phyloP scores from a whole-genome alignment of 1,140 invertebrate genomes.

The Micrasema longulum region DNA sequence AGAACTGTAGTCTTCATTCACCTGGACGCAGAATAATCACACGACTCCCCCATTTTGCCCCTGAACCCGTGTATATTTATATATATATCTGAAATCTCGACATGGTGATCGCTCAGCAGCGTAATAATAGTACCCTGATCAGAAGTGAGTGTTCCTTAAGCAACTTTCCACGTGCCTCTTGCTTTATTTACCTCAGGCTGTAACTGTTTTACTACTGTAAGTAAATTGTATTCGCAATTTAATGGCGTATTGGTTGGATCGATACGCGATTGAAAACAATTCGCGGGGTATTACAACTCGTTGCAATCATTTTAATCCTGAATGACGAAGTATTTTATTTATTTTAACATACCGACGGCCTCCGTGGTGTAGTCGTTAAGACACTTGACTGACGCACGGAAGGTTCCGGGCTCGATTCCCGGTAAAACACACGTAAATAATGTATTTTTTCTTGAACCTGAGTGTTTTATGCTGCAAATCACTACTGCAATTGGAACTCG shows the following conservation, averaged over 20 bases:
- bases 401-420: no score
- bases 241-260: constrained; percentile 17
- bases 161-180: constrained; percentile 24
- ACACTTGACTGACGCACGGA: no score
- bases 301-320: neutral
- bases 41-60: no score
- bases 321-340: constrained; percentile 1
- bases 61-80: neutral
- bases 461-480: no score
- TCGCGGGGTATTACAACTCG: neutral
- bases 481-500: no score
- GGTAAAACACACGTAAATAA: no score
- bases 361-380: no score
- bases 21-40: no score
- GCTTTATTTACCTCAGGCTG: constrained; percentile 1
- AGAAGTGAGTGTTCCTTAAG: constrained; percentile 2
- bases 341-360: no score
- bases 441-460: no score
- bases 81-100: neutral
- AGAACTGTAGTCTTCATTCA: no score
- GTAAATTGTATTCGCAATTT: constrained; percentile 38
- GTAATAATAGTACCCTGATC: neutral
- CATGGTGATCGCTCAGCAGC: constrained; percentile 1
- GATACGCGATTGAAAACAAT: constrained; percentile 16
- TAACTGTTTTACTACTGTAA: constrained; percentile 34